Evolutionary conservation across 2,888 invertebrate genomes (phyloP), one percentile per base, ranked within the genome.

Genomic region (Troglohyphantes excavatus): DNA sequence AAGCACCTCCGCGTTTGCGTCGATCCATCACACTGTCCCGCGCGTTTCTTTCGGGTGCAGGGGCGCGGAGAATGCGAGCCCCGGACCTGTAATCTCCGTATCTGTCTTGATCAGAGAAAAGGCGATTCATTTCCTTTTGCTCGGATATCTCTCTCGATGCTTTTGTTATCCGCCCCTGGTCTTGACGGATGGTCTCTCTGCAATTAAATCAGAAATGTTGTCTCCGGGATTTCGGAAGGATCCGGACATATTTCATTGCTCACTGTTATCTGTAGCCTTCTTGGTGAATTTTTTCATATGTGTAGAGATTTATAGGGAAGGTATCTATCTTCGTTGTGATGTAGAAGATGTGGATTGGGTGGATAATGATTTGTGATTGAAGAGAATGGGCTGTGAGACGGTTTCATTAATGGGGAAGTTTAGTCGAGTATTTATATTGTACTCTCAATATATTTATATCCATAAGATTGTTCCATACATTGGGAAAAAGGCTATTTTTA

Each of bases 41-140:
- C 17, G 53, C 53, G 17, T 53, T 53, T 53, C 53, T 53, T 53
- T 53, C n/a, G 33, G n/a, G 33, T 33, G 3, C 33, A 33, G 33
- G 9, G 33, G 33, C 33, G 53, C n/a, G 13, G 13, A 53, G 53
- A 53, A 13, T n/a, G 13, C 13, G 53, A 53, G 78, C 6, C 39
- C 78, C 39, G 23, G 21, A n/a, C 63, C 39, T 63, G 78, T 78
- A 78, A 78, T 78, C 78, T 78, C 23, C 78, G 63, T 39, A 78
- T 78, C 78, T 43, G 78, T 78, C 78, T 78, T 78, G 63, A 78
- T 78, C 78, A 63, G 39, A 53, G n/a, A 11, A n/a, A 26, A 39
- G n/a, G 63, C 33, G 65, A 65, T 78, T 65, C 63, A 65, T 78
- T 78, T 65, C 63, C 43, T 21, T 65, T 63, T 63, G 17, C 65